Evolutionary conservation across 2,888 invertebrate genomes (phyloP).

Genomic region (Hyles lineata): DNA sequence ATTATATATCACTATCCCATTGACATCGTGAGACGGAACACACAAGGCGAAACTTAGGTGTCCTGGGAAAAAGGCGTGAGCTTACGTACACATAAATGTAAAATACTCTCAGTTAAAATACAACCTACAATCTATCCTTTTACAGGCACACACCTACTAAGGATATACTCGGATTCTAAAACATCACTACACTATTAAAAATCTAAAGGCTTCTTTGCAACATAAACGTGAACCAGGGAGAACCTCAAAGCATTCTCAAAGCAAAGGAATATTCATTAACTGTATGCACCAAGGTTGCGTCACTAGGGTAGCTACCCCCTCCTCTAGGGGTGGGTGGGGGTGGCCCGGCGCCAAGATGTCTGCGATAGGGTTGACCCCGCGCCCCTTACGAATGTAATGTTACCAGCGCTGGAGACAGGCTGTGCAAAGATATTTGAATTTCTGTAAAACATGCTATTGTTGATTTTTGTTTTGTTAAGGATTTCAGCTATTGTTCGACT

Average conservation of each 20-base stretch:
- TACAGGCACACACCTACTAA: too few species aligned
- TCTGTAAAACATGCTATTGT: not conserved
- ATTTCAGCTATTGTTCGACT: not conserved
- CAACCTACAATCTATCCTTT: too few species aligned
- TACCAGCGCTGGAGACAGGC: conserved; percentile 1
- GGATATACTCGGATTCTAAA: too few species aligned
- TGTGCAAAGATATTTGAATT: conserved; percentile 7
- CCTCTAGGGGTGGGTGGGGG: conserved; percentile 36
- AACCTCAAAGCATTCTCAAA: conserved; percentile 30
- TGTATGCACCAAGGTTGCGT: conserved; percentile 52
- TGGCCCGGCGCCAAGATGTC: conserved; percentile 66
- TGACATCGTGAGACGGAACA: too few species aligned
- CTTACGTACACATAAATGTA: too few species aligned
- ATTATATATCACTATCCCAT: too few species aligned
- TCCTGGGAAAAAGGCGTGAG: too few species aligned
- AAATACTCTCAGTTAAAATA: too few species aligned
- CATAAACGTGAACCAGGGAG: too few species aligned
- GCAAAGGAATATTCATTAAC: conserved; percentile 47
- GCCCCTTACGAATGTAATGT: conserved; percentile 41
- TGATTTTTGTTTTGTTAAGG: not conserved
- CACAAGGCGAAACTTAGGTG: too few species aligned
- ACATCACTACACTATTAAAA: too few species aligned
- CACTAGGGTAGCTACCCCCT: conserved; percentile 43
- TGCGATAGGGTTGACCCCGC: conserved; percentile 62
- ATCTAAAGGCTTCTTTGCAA: too few species aligned